Percentiles rank a stretch among this genome's conserved stretches.
These are phyloP conservation scores for Prunella himalayana DNA, from an alignment of 2,113 vertebrate species.

Conservation along the genomic window DNA sequence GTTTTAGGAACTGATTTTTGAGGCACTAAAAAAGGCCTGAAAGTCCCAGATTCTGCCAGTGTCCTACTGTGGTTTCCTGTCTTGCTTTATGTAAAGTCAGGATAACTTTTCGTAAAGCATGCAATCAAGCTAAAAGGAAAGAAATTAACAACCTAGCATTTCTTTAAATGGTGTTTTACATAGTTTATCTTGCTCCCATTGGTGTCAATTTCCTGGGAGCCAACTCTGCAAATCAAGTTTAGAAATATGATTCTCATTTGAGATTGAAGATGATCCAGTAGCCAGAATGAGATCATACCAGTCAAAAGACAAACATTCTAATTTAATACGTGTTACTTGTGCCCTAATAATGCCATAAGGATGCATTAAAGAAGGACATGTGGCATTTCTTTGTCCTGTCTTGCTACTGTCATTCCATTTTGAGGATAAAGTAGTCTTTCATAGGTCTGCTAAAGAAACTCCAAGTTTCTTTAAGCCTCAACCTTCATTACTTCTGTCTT, in stretches of 20 bases:
- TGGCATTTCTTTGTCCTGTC: neutral
- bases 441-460: neutral
- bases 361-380: neutral
- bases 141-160: neutral
- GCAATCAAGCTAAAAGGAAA: neutral
- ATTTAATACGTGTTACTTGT: neutral
- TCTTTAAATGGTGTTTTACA: neutral
- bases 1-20: neutral
- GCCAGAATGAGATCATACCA: neutral
- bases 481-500: neutral
- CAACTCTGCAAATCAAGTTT: neutral
- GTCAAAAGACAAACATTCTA: neutral
- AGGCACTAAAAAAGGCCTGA: neutral
- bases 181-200: accelerated
- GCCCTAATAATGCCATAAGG: neutral
- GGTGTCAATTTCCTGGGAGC: neutral
- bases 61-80: neutral
- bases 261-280: neutral
- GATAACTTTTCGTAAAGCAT: neutral
- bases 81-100: neutral
- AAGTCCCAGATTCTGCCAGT: neutral
- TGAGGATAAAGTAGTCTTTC: neutral
- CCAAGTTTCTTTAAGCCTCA: neutral
- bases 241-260: neutral
- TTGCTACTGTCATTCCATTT: neutral